phyloP scores from a whole-genome alignment of 2,888 invertebrate species.

The Cyclophora albipunctata region DNA sequence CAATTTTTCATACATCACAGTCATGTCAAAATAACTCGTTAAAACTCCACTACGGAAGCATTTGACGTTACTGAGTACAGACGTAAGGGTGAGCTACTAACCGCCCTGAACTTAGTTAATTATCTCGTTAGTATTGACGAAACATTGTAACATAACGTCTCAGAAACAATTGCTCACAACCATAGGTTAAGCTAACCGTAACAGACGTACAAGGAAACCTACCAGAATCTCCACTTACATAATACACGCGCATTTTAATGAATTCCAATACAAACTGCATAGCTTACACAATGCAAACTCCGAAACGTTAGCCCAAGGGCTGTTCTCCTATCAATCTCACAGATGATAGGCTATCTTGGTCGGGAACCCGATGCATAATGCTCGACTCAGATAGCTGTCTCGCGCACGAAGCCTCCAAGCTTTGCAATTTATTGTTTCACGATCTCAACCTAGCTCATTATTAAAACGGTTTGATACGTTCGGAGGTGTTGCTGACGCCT shows the following conservation, averaged over 20 bases:
- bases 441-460: constrained; percentile 72
- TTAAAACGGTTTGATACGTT: constrained; percentile 75
- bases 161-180: too few species aligned
- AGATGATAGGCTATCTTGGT: constrained; percentile 70
- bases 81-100: too few species aligned
- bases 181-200: constrained; percentile 1
- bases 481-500: constrained; percentile 71
- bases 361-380: constrained; percentile 68
- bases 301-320: constrained; percentile 64
- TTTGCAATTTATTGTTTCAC: constrained; percentile 76
- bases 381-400: constrained; percentile 71
- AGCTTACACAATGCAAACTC: constrained; percentile 44
- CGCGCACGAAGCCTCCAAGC: constrained; percentile 73
- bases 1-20: too few species aligned
- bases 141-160: too few species aligned
- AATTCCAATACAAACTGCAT: constrained; percentile 39
- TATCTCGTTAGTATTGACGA: too few species aligned
- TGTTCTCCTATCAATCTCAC: constrained; percentile 72
- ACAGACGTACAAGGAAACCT: constrained; percentile 2
- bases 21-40: too few species aligned
- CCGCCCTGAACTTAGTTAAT: too few species aligned
- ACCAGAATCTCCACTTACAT: constrained; percentile 3
- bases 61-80: too few species aligned
- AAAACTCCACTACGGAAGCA: too few species aligned
- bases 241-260: constrained; percentile 45